Evolutionary conservation across 1,140 invertebrate genomes (phyloP), one percentile per base, ranked within the genome.

Genomic region (Drosophila auraria): DNA sequence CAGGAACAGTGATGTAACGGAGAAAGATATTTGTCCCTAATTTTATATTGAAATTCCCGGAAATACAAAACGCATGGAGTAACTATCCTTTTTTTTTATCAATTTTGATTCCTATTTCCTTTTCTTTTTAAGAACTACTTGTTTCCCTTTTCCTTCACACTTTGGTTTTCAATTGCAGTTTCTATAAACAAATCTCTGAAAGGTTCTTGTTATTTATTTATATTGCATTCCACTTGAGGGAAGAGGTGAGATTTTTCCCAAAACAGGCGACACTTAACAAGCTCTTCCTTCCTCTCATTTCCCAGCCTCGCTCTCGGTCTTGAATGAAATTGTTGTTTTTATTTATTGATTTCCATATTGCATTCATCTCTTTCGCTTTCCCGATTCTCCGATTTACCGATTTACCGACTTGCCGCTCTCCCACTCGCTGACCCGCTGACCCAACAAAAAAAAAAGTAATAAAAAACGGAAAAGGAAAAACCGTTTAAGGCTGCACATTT

Each of bases 321-420:
- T 66, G 30, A 66, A 63, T 64, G 65, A 50, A 65, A 68, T 36
- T 40, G 33, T 38, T 2, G 59, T 40, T 71, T 45, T 47, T 70
- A 71, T 70, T 57, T 70, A 71, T 70, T 71, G 50, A 70, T 57
- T 71, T 71, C 25, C 50, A 70, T 50, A 68, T 64, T 57, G 40
- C 64, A 71, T 57, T 71, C 65, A 49, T 68, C 44, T 68, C 33
- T 33, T 33, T 27, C 20, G 47, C 49, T 69, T 66, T 65, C 36
- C 65, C 33, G 36, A 27, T 69, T 69, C 15, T 69, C 12, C 17
- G 33, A 56, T 38, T 23, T 56, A 36, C 17, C 30, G 30, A 36
- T 36, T 54, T 56, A 36, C 17, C 30, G 30, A 36, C 20, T 54
- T 20, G 7, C 27, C 25, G 47, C 66, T 53, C 66, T 47, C 66